Evolutionary conservation across 2,888 invertebrate genomes (phyloP).

Genomic region (Congeria kusceri): DNA sequence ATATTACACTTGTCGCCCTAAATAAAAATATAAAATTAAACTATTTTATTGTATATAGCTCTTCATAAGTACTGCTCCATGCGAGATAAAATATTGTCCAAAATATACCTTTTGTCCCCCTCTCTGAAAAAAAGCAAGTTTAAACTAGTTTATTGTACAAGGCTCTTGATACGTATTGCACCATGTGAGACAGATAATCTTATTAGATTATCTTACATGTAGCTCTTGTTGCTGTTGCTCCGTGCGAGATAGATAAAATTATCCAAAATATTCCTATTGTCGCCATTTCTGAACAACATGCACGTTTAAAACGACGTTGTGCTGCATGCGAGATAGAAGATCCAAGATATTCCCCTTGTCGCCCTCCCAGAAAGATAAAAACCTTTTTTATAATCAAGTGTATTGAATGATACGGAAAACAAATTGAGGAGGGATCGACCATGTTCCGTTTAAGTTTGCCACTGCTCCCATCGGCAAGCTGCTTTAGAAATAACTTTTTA

Average conservation of each 20-base stretch:
- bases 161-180: slow-evolving; percentile 99
- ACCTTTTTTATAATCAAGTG: too few relatives aligned
- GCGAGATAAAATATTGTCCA: slow-evolving; percentile 95
- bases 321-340: slow-evolving; percentile 97
- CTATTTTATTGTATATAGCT: too few relatives aligned
- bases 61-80: slow-evolving; percentile 99
- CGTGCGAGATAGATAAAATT: slow-evolving; percentile 96
- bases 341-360: slow-evolving; percentile 89
- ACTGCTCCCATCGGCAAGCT: too few relatives aligned
- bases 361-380: slow-evolving; percentile 89
- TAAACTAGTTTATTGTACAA: too few relatives aligned
- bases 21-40: slow-evolving; percentile 86
- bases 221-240: too few relatives aligned
- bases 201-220: slow-evolving; percentile 89
- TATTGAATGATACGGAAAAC: too few relatives aligned
- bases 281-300: slow-evolving; percentile 90
- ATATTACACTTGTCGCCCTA: slow-evolving; percentile 88
- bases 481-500: too few relatives aligned
- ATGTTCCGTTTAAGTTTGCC: too few relatives aligned
- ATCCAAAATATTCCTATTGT: slow-evolving; percentile 95
- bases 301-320: slow-evolving; percentile 91
- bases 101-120: slow-evolving; percentile 86
- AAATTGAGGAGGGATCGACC: too few relatives aligned
- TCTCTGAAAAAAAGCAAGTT: slow-evolving; percentile 87
- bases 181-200: slow-evolving; percentile 97